Evolutionary conservation across 2,797 vertebrate species (phyloP), one percentile per base, ranked within the genome.

Genomic region (Tangara arthus): DNA sequence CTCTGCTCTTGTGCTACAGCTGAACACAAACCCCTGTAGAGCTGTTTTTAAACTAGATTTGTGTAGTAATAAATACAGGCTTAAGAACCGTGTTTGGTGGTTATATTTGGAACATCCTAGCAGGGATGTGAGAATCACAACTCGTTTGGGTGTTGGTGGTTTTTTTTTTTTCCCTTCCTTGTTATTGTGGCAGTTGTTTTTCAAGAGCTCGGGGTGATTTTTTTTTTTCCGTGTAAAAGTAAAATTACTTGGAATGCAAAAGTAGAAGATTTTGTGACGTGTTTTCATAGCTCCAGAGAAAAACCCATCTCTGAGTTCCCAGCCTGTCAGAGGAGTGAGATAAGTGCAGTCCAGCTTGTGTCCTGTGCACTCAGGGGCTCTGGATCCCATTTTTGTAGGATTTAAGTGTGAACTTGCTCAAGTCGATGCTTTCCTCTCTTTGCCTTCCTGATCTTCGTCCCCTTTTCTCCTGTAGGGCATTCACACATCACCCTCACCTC

Each of bases 21-120:
- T 71, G 39, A 72, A 30, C 64, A 34, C 26, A 93, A 94, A 89
- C 86, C 94, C 78, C 69, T 32, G 65, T 84, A 91, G 94, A 95
- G 92, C 88, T 90, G 90, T 89, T 96, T 95, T 96, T 87, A 94
- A 90, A 96, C 85, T 82, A 88, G 78, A 95, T 96, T 94, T 94
- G 87, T 95, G 76, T 76, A 94, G 92, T 95, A 95, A 97, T 97
- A 97, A 96, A 97, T 90, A 89, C 32, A 35, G 89, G 91, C 85
- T 95, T 93, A 53, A 73, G 89, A 93, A 93, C 63, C 8, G 88
- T 90, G 92, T 88, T 97, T 91, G 30, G 82, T 72, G 78, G 92
- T 81, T 97, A 82, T 94, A 87, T 95, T 91, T 85, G 94, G 97
- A 96, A 88, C 57, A 89, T 83, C 79, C 69, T 77, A 61, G 75